A percentile compares a stretch with the other conserved stretches of the same genome.
Conservation (phyloP, 2,113 vertebrate species). For the Mastomys coucha region DNA sequence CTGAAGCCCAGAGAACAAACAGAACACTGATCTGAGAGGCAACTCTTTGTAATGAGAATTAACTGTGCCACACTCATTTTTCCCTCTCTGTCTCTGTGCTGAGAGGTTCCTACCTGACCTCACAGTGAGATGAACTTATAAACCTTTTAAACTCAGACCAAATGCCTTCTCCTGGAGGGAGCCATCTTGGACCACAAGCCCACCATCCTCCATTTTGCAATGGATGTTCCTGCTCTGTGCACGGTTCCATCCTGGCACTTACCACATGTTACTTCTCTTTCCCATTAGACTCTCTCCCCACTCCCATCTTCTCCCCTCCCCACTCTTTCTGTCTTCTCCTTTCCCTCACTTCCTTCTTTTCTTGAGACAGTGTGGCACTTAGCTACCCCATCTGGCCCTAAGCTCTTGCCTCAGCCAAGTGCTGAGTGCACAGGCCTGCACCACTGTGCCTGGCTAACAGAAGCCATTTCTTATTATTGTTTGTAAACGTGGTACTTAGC, state of each 20-base stretch:
- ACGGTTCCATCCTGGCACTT: background rate
- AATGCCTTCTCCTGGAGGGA: background rate
- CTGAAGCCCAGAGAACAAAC: conserved; percentile 23
- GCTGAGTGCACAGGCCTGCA: background rate
- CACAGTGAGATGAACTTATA: background rate
- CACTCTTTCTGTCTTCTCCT: background rate
- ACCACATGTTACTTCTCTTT: background rate
- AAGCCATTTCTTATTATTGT: conserved; percentile 37
- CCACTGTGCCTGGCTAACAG: background rate
- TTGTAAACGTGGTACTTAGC: conserved; percentile 31
- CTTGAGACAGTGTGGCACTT: background rate
- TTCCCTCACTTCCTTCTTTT: background rate
- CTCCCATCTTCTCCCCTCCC: too few species aligned
- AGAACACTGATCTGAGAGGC: background rate
- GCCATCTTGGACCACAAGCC: background rate
- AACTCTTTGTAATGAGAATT: conserved; percentile 27
- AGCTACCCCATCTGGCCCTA: background rate
- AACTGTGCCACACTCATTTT: background rate
- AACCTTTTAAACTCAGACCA: background rate
- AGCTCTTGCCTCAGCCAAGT: background rate
- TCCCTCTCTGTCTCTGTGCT: background rate
- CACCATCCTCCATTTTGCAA: too few species aligned
- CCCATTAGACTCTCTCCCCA: background rate
- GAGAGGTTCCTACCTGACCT: background rate
- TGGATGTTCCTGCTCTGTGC: background rate